Evolutionary conservation across 2,113 vertebrate species (phyloP).

Genomic region (Alligator mississippiensis): DNA sequence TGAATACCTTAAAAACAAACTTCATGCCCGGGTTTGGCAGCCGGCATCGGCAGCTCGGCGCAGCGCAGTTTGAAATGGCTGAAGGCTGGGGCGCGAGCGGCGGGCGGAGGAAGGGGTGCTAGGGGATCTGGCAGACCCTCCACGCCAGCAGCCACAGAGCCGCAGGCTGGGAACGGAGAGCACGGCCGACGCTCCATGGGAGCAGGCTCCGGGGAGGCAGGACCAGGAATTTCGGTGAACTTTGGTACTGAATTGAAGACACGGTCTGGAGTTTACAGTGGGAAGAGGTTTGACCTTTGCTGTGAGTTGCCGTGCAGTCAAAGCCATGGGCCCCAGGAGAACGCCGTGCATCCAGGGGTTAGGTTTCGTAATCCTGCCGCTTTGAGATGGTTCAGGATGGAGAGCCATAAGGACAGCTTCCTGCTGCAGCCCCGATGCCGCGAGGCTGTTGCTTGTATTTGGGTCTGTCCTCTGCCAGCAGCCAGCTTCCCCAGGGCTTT

Average conservation of each 20-base stretch:
- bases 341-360: not conserved
- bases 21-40: rapidly evolving
- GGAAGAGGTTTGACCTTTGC: not conserved
- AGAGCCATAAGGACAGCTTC: not conserved
- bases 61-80: not conserved
- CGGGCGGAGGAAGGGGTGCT: not conserved
- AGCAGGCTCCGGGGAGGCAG: rapidly evolving
- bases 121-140: not conserved
- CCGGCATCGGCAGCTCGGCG: not conserved
- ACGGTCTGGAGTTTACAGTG: not conserved
- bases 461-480: not conserved
- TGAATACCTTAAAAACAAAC: not conserved
- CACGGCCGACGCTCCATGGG: not conserved
- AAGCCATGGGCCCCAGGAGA: not conserved
- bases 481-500: not conserved
- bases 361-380: not conserved
- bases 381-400: not conserved
- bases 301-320: not conserved
- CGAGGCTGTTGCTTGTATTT: not conserved
- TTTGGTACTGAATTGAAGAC: not conserved
- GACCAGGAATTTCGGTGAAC: not conserved
- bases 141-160: not conserved
- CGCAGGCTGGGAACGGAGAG: not conserved
- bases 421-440: not conserved
- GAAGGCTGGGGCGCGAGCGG: not conserved